Conservation (phyloP, 37 sponge, comb jelly and placozoan species). For the Mnemiopsis leidyi region DNA sequence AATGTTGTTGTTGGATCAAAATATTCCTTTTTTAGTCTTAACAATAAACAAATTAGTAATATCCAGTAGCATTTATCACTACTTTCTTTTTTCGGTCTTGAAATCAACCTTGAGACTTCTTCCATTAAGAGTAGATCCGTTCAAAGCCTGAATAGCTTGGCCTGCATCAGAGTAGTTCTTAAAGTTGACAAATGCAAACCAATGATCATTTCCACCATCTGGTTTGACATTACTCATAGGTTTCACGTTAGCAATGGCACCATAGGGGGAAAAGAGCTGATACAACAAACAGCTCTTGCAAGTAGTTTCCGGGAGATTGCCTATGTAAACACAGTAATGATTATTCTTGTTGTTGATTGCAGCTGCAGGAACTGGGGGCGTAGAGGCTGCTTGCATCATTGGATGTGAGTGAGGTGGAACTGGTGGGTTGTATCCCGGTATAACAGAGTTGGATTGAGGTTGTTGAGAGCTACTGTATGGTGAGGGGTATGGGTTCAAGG, state of each 20-base stretch:
- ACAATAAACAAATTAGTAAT: not conserved
- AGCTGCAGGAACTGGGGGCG: not conserved
- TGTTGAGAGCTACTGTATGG: not conserved
- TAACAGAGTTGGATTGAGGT: not conserved
- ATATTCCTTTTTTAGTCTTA: too few relatives aligned
- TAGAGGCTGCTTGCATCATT: not conserved
- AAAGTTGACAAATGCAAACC: slow-evolving; percentile 96
- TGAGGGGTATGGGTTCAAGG: not conserved
- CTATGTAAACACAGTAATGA: slow-evolving; percentile 36
- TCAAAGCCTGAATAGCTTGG: slow-evolving; percentile 72
- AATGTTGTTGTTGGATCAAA: too few relatives aligned
- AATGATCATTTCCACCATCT: slow-evolving; percentile 69
- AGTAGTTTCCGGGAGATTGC: slow-evolving; percentile 57
- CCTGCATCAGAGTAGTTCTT: slow-evolving; percentile 82
- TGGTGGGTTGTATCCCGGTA: slow-evolving; percentile 25
- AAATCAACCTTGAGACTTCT: slow-evolving; percentile 84
- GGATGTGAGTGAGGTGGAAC: not conserved
- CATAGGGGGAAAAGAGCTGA: slow-evolving; percentile 87
- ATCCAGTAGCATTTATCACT: slow-evolving; percentile 3
- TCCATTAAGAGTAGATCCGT: slow-evolving; percentile 76
- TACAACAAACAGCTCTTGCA: slow-evolving; percentile 72
- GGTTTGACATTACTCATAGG: slow-evolving; percentile 69
- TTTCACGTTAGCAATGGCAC: slow-evolving; percentile 86
- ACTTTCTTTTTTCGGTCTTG: slow-evolving; percentile 68
- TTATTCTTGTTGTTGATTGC: not conserved